These are phyloP conservation scores for Tupaia chinensis DNA, from an alignment of 2,113 vertebrate genomes.

Conservation along the genomic window DNA sequence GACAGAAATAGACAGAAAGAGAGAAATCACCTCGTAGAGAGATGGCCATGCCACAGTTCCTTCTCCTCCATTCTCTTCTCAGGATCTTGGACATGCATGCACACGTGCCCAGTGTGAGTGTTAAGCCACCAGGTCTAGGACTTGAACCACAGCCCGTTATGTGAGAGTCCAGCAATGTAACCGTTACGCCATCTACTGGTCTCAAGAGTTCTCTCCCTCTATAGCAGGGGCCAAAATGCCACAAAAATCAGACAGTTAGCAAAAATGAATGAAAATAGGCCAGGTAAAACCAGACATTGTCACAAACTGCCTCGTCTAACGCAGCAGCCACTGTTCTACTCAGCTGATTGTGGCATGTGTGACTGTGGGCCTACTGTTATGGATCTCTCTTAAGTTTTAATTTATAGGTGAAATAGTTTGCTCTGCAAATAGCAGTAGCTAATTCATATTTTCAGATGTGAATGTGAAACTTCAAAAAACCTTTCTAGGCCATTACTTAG, in stretches of 20 bases:
- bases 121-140: too few species aligned
- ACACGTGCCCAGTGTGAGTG: too few species aligned
- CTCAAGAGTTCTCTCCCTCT: background rate
- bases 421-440: conserved; percentile 54
- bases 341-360: background rate
- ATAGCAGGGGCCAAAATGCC: background rate
- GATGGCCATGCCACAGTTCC: too few species aligned
- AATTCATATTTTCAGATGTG: conserved; percentile 28
- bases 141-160: too few species aligned
- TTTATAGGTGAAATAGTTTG: conserved; percentile 46
- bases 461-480: background rate
- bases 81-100: too few species aligned
- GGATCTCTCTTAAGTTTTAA: conserved; percentile 37
- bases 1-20: too few species aligned
- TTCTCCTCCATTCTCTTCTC: too few species aligned
- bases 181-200: too few species aligned
- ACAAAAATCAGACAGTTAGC: background rate
- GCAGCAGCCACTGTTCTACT: background rate
- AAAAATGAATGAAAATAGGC: background rate
- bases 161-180: too few species aligned
- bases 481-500: conserved; percentile 1
- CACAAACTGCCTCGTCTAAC: background rate
- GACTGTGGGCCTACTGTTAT: background rate
- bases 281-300: background rate
- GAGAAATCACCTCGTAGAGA: too few species aligned